Evolutionary conservation across 2,113 vertebrate genomes (phyloP), one percentile per base, ranked within the genome.

Genomic region (Sinocyclocheilus maitianheensis): DNA sequence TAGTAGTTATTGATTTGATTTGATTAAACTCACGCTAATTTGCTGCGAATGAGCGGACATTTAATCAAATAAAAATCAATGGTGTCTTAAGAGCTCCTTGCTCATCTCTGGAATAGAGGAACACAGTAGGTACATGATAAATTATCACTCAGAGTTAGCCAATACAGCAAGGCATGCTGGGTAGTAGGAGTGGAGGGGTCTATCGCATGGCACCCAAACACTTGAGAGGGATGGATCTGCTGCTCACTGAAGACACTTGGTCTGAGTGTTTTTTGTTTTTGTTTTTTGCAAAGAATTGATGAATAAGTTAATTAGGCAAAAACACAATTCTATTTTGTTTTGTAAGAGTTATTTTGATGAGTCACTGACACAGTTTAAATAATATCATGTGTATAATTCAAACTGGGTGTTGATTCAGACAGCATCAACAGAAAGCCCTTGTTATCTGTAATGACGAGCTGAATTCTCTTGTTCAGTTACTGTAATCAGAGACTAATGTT

Each of bases 21-120:
- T 94, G 94, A 95, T 95, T 94, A 95, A 95, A 95, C 92, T 94
- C 93, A 87, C 93, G 93, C 94, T 95, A 95, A 95, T 95, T 95
- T 95, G 94, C 93, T 92, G 92, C 92, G 94, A 95, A 95, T 90
- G 91, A 92, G 94, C 92, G 91, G 94, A 96, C 93, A 85, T 95
- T 95, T 94, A 95, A 96, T 96, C 94, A 95, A 94, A 95, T 94
- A 90, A 94, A 94, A 95, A 95, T 96, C 94, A 92, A 95, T 95
- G 92, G 87, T 85, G 75, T 92, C 92, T 95, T 94, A 94, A 94
- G 93, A 94, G 91, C 90, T 91, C 90, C 91, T 91, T 90, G 88
- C 93, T 91, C 92, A 94, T 93, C 91, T 87, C 85, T 92, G 92
- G 90, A 93, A 95, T 90, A 92, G 90, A 89, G 82, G 91, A 91